phyloP scores from a whole-genome alignment of 2,888 invertebrate species.

The Rotaria socialis region DNA sequence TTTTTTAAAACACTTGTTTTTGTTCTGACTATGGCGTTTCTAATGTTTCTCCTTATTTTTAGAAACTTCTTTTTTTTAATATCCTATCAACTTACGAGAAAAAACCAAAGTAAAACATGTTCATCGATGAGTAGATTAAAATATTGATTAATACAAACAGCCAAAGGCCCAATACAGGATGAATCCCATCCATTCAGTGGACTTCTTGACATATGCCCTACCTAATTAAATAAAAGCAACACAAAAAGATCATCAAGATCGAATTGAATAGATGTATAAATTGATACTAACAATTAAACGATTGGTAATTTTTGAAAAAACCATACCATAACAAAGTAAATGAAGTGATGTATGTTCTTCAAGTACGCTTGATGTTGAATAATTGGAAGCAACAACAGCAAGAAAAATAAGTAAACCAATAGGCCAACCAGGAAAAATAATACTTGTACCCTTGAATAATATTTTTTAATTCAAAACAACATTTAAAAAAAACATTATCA shows the following conservation, averaged over 20 bases:
- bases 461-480: neutral
- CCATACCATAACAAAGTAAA: conserved; percentile 88
- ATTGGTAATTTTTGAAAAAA: conserved; percentile 84
- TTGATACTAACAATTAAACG: conserved; percentile 76
- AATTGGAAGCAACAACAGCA: conserved; percentile 53
- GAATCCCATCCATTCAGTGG: conserved; percentile 94
- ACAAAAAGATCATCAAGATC: conserved; percentile 50
- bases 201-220: conserved; percentile 97
- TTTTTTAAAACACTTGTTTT: no score
- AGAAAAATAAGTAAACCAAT: conserved; percentile 64
- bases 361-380: conserved; percentile 52
- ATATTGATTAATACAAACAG: conserved; percentile 96
- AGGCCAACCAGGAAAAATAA: conserved; percentile 90
- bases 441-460: conserved; percentile 79
- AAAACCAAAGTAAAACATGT: conserved; percentile 69
- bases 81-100: conserved; percentile 37
- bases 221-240: conserved; percentile 63
- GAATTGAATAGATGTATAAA: neutral
- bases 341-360: conserved; percentile 83
- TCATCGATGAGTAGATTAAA: conserved; percentile 86
- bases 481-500: neutral
- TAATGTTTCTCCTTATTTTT: no score
- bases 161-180: conserved; percentile 81
- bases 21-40: no score
- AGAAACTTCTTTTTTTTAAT: no score